Base-by-base conservation (phyloP, 2,888 invertebrate species). In the Lithosia quadra region DNA sequence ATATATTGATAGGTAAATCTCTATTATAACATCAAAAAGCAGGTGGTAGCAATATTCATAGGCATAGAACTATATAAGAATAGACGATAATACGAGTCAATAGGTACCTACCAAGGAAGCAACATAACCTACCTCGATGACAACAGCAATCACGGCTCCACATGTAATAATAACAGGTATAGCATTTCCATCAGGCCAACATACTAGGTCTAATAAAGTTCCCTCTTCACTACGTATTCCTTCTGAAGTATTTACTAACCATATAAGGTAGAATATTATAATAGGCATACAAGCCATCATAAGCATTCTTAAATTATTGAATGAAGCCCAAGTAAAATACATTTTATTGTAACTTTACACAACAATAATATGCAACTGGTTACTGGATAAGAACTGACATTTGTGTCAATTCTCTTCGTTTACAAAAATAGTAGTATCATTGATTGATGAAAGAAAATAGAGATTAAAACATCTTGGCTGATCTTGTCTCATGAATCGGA, bases 151-250 rank as follows among this genome's bases (percentile, higher is more conserved):
- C 63, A 92, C 77, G 33, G 94, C 89, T 33, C 90, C 92, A 79
- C 90, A 91, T 15, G 93, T 87, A 64, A 95, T 93, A 63, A 94
- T 89, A 67, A 93, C 94, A 18, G 94, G 94, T 67, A 95, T 95
- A 13, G 93, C 94, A 69, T 94, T 95, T 18, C 94, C 94, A 74
- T 95, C 94, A 18, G 94, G 94, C 94, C 94, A 95, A 72, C 94
- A 94, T 3, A 95, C 91, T 1, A 95, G 86, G 70, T 95, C 94
- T 65, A 95, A 75, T 60, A 95, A 80, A 9, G 92, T 88, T 21
- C 94, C 94, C 82, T 95, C 94, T 81, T 95, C 94, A 71, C 91
- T 93, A 21, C 94, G 86, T 72, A 95, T 92, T n/a, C 85, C 85
- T 84, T 94, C 94, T 10, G 94, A 94, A 21, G 93, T 93, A 73